Evolutionary conservation across 64 coral and sea anemone species (phyloP).

Genomic region (Exaiptasia diaphana): DNA sequence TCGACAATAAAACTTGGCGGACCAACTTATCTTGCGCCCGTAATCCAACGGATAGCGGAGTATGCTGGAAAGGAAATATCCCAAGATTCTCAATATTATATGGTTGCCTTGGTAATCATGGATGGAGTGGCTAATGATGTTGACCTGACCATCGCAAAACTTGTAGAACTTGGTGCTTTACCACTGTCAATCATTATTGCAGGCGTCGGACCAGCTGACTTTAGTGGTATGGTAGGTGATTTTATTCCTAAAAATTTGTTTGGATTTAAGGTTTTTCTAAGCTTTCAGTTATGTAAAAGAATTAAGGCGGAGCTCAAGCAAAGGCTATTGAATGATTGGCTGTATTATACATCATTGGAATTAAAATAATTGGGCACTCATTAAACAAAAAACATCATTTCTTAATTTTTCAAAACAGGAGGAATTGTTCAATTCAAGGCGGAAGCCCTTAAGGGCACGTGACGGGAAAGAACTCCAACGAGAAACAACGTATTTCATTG

Average conservation of each 20-base stretch:
- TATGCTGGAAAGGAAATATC: slow-evolving; percentile 53
- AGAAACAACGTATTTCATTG: slow-evolving; percentile 64
- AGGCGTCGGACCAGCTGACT: slow-evolving; percentile 85
- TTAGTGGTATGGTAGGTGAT: slow-evolving; percentile 73
- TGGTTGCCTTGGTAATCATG: slow-evolving; percentile 68
- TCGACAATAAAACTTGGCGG: slow-evolving; percentile 65
- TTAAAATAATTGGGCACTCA: neutral
- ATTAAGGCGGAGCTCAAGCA: too few relatives aligned
- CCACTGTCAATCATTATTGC: slow-evolving; percentile 82
- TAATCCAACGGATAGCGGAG: slow-evolving; percentile 60
- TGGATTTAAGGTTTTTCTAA: neutral
- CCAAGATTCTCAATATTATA: slow-evolving; percentile 64
- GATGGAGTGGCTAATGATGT: slow-evolving; percentile 92
- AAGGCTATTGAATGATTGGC: too few relatives aligned
- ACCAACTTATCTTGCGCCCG: slow-evolving; percentile 81
- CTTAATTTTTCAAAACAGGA: slow-evolving; percentile 14
- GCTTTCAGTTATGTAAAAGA: too few relatives aligned
- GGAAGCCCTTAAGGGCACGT: slow-evolving; percentile 7
- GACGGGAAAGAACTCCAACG: slow-evolving; percentile 42
- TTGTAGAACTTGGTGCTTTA: slow-evolving; percentile 35
- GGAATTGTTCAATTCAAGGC: slow-evolving; percentile 49
- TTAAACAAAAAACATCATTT: neutral
- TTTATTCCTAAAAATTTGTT: neutral
- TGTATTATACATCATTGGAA: neutral
- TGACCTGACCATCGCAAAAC: slow-evolving; percentile 39